Evolutionary conservation across 2,113 vertebrate genomes (phyloP), one percentile per base, ranked within the genome.

Genomic region (Poecilia latipinna): DNA sequence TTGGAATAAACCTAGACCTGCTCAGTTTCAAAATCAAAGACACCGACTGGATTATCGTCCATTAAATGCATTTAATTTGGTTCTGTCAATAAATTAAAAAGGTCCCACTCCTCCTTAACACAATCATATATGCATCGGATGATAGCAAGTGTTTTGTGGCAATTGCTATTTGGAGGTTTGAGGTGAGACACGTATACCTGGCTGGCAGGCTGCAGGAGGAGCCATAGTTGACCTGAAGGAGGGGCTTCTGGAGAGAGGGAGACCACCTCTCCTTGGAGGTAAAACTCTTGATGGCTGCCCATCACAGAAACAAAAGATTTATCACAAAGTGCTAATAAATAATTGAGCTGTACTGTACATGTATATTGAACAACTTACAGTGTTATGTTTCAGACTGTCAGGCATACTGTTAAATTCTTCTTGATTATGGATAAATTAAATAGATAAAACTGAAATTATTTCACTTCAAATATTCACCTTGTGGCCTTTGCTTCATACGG

Each of bases 151-250:
- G 44, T 10, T 8, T 48, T 61, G 13, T 29, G 66, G 68, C 22
- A 19, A 24, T 22, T 48, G 6, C 5, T 0, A 10, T 33, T 75
- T 62, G 10, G 12, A 26, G 26, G 44, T 22, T 1, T 11, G 1
- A 13, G 29, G 2, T 26, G 64, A 69, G 1, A 4, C n/a, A 4
- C 6, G 37, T 37, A 82, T 78, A 94, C 94, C 94, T 89, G 67
- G 93, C 91, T 31, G 94, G 93, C 12, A 95, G 88, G 78, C 93
- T 94, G 83, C 85, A 87, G 86, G 88, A 93, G 54, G 94, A 93
- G 39, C 82, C 68, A 2, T 91, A 93, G 86, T 71, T 85, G 75
- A 93, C 89, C 79, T 94, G 92, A 12, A 93, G 88, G 51, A 94
- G 87, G 0, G 90, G 89, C 74, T 84, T 92, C 32, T 90, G 84